Evolutionary conservation across 2,888 invertebrate species (phyloP).

Genomic region (Endomychus coccineus): DNA sequence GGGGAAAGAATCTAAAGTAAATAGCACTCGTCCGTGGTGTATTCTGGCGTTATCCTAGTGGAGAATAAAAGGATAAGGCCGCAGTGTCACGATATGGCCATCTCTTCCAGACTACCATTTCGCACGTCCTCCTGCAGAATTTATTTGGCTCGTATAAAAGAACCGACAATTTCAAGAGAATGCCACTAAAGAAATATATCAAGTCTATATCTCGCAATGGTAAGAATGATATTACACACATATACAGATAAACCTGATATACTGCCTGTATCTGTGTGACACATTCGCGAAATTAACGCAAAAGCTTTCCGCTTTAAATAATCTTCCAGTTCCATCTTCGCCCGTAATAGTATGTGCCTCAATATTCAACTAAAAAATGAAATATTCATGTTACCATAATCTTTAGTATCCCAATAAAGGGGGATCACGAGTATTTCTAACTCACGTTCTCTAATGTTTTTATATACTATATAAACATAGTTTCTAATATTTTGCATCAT

Average conservation of each 20-base stretch:
- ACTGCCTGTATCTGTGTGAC: constrained; percentile 15
- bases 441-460: too few species aligned
- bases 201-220: constrained; percentile 27
- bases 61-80: constrained; percentile 26
- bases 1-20: constrained; percentile 18
- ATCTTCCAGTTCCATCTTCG: too few species aligned
- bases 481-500: too few species aligned
- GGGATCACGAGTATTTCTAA: too few species aligned
- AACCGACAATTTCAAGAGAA: constrained; percentile 32
- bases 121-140: constrained; percentile 33
- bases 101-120: constrained; percentile 30
- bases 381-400: too few species aligned
- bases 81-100: constrained; percentile 29
- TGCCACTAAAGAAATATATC: constrained; percentile 29
- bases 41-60: too few species aligned
- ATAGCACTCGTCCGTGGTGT: constrained; percentile 12
- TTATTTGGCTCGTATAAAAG: constrained; percentile 33
- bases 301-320: too few species aligned
- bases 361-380: too few species aligned
- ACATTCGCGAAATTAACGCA: constrained; percentile 16
- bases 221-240: constrained; percentile 28
- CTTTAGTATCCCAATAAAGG: too few species aligned
- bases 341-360: too few species aligned
- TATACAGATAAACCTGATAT: constrained; percentile 16
- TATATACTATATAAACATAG: too few species aligned